Evolutionary conservation across 2,113 vertebrate genomes (phyloP), one percentile per base, ranked within the genome.

Genomic region (Acrocephalus arundinaceus): DNA sequence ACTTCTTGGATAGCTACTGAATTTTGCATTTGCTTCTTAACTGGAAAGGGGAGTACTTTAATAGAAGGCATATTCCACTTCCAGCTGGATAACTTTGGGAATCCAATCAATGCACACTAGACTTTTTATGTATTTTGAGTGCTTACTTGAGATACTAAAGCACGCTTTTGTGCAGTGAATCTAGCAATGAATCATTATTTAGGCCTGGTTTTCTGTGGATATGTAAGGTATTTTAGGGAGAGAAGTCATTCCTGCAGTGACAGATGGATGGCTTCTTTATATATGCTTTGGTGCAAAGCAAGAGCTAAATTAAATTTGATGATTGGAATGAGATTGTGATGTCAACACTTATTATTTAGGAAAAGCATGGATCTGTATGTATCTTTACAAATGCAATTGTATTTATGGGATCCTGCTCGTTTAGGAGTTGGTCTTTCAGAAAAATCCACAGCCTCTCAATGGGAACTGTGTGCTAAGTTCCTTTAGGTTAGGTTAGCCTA

Each of bases 221-320:
- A 31, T 45, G 20, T 37, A 20, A 67, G 39, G n/a, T 92, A 58
- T 81, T 92, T 89, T 72, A 67, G 89, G 79, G 74, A 90, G n/a
- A 90, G n/a, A 88, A 90, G 73, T 88, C 20, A 84, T 75, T 91
- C n/a, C 68, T 70, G 63, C 59, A 72, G 62, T 70, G 78, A 62
- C 83, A 88, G 77, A 72, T 88, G 59, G 75, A 89, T 46, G 14
- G 22, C 88, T 94, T 87, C 70, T 93, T 92, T 89, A 85, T 74
- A 65, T 73, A 35, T 35, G 43, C 59, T 86, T 90, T 35, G 46
- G 30, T 86, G 68, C 75, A 94, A 72, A 68, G 51, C 51, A 85
- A 54, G 70, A 68, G 20, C 89, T 88, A 71, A 85, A 85, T 70
- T 77, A 66, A 77, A 85, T 73, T 70, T 1, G 2, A 33, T 94